Evolutionary conservation across 2,113 vertebrate species (phyloP).

Genomic region (Tiliqua scincoides): DNA sequence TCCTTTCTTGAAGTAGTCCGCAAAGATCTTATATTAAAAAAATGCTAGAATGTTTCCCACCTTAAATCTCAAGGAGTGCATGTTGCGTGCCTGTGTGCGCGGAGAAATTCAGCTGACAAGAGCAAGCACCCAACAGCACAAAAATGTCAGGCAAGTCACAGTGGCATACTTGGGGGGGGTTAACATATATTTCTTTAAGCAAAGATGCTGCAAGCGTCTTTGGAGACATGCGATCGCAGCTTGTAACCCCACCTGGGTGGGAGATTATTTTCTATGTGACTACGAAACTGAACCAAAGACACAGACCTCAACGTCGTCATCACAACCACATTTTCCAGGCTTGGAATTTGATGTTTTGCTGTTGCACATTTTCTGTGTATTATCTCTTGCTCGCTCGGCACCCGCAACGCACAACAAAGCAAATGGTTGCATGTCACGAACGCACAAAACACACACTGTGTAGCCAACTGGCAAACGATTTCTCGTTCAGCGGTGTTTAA

Average conservation of each 20-base stretch:
- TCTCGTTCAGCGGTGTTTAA: background rate
- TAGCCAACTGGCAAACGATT: background rate
- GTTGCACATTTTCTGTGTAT: background rate
- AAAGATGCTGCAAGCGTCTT: background rate
- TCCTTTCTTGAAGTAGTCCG: background rate
- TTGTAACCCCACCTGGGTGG: background rate
- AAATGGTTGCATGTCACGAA: background rate
- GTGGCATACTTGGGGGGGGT: background rate
- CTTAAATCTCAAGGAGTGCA: background rate
- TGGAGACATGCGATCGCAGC: background rate
- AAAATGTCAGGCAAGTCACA: background rate
- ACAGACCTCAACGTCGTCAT: background rate
- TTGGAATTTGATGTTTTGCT: background rate
- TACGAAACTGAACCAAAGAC: background rate
- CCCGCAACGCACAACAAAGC: background rate
- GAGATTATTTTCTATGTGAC: background rate
- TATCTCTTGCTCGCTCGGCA: background rate
- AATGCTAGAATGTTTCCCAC: rapidly evolving
- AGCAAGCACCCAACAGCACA: rapidly evolving
- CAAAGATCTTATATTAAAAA: rapidly evolving
- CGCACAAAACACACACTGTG: background rate
- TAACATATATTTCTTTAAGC: background rate
- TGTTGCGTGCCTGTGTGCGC: too few species aligned
- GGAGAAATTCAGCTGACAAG: rapidly evolving
- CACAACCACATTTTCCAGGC: conserved; percentile 4